A percentile compares a stretch with the other conserved stretches of the same genome.
These are phyloP conservation scores for Erinaceus europaeus DNA, from an alignment of 2,113 vertebrate genomes.

Conservation along the genomic window DNA sequence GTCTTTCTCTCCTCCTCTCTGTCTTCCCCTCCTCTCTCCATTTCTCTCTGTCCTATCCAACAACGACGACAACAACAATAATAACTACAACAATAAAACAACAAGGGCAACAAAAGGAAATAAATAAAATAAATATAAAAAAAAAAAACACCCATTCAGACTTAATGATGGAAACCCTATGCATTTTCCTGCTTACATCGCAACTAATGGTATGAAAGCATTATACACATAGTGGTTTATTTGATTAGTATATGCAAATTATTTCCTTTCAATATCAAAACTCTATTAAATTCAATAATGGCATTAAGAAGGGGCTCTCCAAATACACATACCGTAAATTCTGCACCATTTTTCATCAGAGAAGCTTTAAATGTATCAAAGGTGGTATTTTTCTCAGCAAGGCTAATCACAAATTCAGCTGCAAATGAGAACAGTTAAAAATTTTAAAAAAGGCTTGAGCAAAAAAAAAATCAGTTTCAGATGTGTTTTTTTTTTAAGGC, in stretches of 20 bases:
- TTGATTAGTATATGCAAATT: background rate
- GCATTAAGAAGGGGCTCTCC: background rate
- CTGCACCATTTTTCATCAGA: slow-evolving; percentile 93
- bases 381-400: slow-evolving; percentile 91
- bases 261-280: background rate
- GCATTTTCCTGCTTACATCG: fast-evolving
- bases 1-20: too few species aligned
- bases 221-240: background rate
- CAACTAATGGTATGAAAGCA: background rate
- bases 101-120: too few species aligned
- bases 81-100: too few species aligned
- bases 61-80: too few species aligned
- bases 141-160: background rate
- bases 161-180: background rate
- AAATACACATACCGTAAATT: slow-evolving; percentile 90
- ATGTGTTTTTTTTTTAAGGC: too few species aligned
- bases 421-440: background rate
- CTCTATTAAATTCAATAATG: slow-evolving; percentile 4
- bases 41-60: too few species aligned
- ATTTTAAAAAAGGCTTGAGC: background rate
- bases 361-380: slow-evolving; percentile 93
- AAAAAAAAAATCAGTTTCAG: background rate
- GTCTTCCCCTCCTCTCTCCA: too few species aligned
- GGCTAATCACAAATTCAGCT: slow-evolving; percentile 97
- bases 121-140: too few species aligned